Conservation (phyloP, 2,113 vertebrate genomes). For the Cyanoramphus novaezelandiae region DNA sequence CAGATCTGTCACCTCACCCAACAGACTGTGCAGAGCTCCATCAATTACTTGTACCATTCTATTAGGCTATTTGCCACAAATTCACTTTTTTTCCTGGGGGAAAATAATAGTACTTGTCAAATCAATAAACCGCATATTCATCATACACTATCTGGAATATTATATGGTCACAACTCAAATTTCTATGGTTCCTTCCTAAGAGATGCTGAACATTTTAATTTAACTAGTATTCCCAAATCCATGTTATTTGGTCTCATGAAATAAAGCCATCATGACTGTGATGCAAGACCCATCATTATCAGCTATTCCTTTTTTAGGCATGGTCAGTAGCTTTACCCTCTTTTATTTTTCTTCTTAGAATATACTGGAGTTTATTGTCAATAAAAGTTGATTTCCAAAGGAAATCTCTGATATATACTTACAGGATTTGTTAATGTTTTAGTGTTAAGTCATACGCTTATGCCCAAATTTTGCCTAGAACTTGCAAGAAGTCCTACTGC, state of each 20-base stretch:
- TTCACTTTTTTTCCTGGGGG: background rate
- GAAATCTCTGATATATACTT: background rate
- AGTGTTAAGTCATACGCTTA: background rate
- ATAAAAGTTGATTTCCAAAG: constrained; percentile 1
- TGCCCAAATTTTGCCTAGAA: background rate
- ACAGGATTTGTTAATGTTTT: background rate
- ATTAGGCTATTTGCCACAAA: constrained; percentile 17
- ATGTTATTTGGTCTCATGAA: background rate
- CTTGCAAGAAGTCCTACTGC: background rate
- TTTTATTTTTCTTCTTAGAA: background rate
- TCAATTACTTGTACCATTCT: constrained; percentile 29
- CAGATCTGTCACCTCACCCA: constrained; percentile 29
- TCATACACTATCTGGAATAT: constrained; percentile 41
- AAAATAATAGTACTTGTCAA: constrained; percentile 9
- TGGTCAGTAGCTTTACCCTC: background rate
- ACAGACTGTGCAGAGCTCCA: background rate
- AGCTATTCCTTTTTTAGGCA: background rate
- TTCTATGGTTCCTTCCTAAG: background rate
- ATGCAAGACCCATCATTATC: background rate
- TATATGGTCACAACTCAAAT: background rate
- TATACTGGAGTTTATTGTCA: background rate
- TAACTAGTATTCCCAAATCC: background rate
- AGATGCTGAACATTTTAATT: background rate
- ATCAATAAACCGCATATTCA: constrained; percentile 39
- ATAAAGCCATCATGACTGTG: background rate